A percentile compares a stretch with the other conserved stretches of the same genome.
Evolutionary conservation across 2,113 vertebrate species (phyloP).

Genomic region (Elephas maximus): DNA sequence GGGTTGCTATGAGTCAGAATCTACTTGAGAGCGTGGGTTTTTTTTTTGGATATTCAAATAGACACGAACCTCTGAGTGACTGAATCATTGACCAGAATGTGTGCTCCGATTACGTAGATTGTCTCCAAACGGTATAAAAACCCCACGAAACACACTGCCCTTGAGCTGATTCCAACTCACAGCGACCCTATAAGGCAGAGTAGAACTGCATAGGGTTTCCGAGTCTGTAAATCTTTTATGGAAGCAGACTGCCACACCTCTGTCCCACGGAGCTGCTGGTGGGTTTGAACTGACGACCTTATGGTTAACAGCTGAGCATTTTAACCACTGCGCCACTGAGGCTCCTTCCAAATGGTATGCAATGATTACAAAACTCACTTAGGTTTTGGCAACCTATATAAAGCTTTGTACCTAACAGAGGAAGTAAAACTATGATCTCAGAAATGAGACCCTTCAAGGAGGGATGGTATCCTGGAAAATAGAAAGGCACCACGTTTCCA

Average conservation of each 20-base stretch:
- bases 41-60: background rate
- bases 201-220: no score
- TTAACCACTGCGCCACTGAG: no score
- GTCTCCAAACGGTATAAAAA: background rate
- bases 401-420: background rate
- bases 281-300: no score
- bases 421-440: background rate
- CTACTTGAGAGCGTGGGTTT: no score
- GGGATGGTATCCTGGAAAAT: background rate
- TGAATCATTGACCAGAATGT: background rate
- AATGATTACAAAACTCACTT: background rate
- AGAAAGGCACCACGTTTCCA: background rate
- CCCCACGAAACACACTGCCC: no score
- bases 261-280: no score
- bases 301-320: no score
- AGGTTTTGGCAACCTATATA: background rate
- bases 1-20: no score
- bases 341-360: background rate
- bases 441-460: background rate
- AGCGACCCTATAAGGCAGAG: no score
- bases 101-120: background rate
- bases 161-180: no score
- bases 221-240: no score
- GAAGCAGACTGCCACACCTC: no score
- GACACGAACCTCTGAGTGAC: background rate